Evolutionary conservation across 92 coral and sea anemone genomes (phyloP), one percentile per base, ranked within the genome.

Genomic region (Epizoanthus fatuus): DNA sequence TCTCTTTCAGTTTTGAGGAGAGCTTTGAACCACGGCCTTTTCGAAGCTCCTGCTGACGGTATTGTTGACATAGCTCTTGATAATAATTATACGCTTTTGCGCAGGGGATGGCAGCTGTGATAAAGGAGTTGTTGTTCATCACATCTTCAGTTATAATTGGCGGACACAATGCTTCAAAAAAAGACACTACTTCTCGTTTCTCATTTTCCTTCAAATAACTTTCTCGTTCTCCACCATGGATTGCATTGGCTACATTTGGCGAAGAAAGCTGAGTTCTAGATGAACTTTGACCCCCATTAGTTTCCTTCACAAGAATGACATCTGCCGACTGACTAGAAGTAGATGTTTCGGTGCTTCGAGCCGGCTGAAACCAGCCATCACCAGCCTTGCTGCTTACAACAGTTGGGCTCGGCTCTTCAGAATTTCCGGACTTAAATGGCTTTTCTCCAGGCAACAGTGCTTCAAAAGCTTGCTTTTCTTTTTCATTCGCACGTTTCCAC

Each of bases 21-120:
- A 81, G 74, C 64, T 49, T 72, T 32, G 86, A 63, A 29, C 59
- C 62, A 45, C 77, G 58, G 60, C 79, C 78, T 39, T 83, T 83
- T 70, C 52, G 74, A n/a, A 45, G 37, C 69, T 63, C 54, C 54
- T 67, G 56, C 58, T 63, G 13, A 37, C 32, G 39, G 54, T 60
- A 62, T 42, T 40, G 40, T 37, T 79, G 25, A 40, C 72, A 38
- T 56, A 47, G 56, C 12, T 39, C 54, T 45, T 59, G 35, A 51
- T 62, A 81, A 69, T 51, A 56, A 67, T 74, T 53, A 44, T 66
- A 51, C 55, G 62, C 52, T 29, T 81, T 22, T 72, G 79, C 79
- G 74, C 72, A 63, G 77, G 74, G 53, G 62, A 74, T 52, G 44
- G 49, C 77, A 81, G 72, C 51, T 44, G 86, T 52, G 12, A 69